Conservation (phyloP, 2,888 invertebrate genomes). For the Harpagoxenus sublaevis region DNA sequence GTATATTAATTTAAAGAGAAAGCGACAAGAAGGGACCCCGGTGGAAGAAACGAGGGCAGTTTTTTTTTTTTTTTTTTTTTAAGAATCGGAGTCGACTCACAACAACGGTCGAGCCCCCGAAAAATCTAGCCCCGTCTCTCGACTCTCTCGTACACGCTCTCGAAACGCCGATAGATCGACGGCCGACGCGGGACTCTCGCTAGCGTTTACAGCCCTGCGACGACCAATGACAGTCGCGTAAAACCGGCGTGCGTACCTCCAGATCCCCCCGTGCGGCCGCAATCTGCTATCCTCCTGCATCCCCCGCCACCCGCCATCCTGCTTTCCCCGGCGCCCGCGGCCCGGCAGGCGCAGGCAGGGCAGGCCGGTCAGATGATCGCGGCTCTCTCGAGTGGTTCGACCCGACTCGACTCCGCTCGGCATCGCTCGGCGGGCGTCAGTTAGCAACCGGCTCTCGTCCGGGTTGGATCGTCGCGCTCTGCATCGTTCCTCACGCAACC, state of each 20-base stretch:
- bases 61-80: conserved; percentile 6
- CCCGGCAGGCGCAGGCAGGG: not conserved
- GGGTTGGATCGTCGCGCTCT: conserved; percentile 64
- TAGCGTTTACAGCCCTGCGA: conserved; percentile 62
- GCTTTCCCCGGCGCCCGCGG: conserved; percentile 42
- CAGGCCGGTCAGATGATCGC: conserved; percentile 82
- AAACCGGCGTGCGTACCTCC: conserved; percentile 70
- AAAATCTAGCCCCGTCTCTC: not conserved
- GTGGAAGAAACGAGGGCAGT: not conserved
- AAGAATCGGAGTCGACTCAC: not conserved
- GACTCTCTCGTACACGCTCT: not conserved
- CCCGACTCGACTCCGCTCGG: conserved; percentile 51
- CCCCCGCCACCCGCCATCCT: conserved; percentile 51
- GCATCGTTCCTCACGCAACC: not conserved
- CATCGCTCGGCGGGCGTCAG: conserved; percentile 78
- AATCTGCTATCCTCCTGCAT: conserved; percentile 45
- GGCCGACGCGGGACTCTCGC: not conserved
- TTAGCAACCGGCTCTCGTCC: conserved; percentile 85
- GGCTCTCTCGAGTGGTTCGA: conserved; percentile 15
- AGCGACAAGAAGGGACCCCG: not conserved
- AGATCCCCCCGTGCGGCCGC: conserved; percentile 36
- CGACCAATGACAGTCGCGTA: conserved; percentile 72
- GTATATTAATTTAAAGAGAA: conserved; percentile 25
- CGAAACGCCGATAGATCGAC: not conserved
- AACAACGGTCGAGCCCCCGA: too few relatives aligned